These are phyloP conservation scores for Poeciliopsis paucimaculata DNA, from an alignment of 2,797 vertebrate species.

Conservation along the genomic window DNA sequence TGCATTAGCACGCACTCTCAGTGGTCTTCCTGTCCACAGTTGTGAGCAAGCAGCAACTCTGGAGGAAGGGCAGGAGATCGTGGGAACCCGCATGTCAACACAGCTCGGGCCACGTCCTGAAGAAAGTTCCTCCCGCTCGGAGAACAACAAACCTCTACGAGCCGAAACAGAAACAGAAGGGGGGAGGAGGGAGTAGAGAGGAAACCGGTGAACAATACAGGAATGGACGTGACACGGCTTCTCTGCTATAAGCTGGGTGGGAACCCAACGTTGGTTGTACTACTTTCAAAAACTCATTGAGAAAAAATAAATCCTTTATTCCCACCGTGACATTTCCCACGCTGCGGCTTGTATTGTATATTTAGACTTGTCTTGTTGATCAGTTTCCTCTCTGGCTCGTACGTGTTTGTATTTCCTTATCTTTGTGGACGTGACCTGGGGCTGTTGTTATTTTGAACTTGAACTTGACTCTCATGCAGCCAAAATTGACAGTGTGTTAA, in stretches of 20 bases:
- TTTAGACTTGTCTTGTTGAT: constrained; percentile 68
- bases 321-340: constrained; percentile 78
- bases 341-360: constrained; percentile 58
- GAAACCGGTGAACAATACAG: constrained; percentile 81
- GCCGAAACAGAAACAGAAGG: constrained; percentile 23
- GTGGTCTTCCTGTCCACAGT: constrained; percentile 68
- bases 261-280: constrained; percentile 49
- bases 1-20: constrained; percentile 48
- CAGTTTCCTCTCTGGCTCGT: constrained; percentile 52
- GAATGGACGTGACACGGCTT: constrained; percentile 59
- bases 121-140: constrained; percentile 66
- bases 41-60: constrained; percentile 60
- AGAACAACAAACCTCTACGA: constrained; percentile 58
- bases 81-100: constrained; percentile 75
- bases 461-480: constrained; percentile 19
- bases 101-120: constrained; percentile 38
- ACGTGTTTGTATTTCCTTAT: constrained; percentile 66
- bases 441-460: constrained; percentile 49
- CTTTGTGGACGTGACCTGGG: constrained; percentile 52
- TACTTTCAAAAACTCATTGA: constrained; percentile 16
- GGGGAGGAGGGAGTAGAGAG: constrained; percentile 45
- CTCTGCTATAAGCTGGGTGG: constrained; percentile 59
- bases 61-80: constrained; percentile 80
- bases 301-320: constrained; percentile 58
- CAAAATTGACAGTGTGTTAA: background rate